Conservation (phyloP, 2,113 vertebrate genomes). For the Tautogolabrus adspersus region DNA sequence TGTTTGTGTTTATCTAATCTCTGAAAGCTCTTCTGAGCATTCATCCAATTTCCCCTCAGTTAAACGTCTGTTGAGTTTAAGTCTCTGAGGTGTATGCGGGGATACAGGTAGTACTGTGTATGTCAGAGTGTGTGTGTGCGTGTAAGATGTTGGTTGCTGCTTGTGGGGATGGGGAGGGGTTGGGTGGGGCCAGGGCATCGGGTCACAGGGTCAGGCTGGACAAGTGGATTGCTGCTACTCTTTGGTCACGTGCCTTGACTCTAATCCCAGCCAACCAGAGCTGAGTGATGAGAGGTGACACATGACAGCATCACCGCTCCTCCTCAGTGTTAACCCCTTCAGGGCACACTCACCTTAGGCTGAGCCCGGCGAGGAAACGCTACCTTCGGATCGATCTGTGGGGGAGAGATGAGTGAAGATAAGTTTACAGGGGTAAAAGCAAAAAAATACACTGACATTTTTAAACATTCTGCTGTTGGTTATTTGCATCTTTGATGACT, state of each 20-base stretch:
- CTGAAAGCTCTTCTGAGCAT: slow-evolving; percentile 33
- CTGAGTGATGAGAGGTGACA: slow-evolving; percentile 58
- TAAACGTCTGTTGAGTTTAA: not conserved
- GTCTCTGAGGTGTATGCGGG: not conserved
- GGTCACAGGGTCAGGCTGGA: slow-evolving; percentile 62
- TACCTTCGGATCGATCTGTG: slow-evolving; percentile 97
- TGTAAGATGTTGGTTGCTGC: slow-evolving; percentile 3
- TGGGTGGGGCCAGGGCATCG: slow-evolving; percentile 36
- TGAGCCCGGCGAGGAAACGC: slow-evolving; percentile 95
- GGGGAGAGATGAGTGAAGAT: slow-evolving; percentile 35
- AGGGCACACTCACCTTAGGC: slow-evolving; percentile 89
- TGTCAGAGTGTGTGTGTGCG: slow-evolving; percentile 7
- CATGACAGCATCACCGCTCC: slow-evolving; percentile 64
- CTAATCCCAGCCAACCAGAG: slow-evolving; percentile 65
- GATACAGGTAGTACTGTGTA: not conserved
- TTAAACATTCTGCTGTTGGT: not conserved
- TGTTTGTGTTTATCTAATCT: slow-evolving; percentile 54
- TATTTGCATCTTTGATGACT: not conserved
- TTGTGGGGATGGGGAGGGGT: not conserved
- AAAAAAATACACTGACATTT: not conserved
- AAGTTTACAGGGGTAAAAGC: slow-evolving; percentile 12
- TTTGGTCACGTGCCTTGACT: slow-evolving; percentile 49
- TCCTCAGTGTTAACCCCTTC: slow-evolving; percentile 47
- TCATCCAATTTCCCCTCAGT: slow-evolving; percentile 18
- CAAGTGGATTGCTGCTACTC: slow-evolving; percentile 66